These are phyloP conservation scores for Semicossyphus pulcher DNA, from an alignment of 2,113 vertebrate species.

Conservation along the genomic window DNA sequence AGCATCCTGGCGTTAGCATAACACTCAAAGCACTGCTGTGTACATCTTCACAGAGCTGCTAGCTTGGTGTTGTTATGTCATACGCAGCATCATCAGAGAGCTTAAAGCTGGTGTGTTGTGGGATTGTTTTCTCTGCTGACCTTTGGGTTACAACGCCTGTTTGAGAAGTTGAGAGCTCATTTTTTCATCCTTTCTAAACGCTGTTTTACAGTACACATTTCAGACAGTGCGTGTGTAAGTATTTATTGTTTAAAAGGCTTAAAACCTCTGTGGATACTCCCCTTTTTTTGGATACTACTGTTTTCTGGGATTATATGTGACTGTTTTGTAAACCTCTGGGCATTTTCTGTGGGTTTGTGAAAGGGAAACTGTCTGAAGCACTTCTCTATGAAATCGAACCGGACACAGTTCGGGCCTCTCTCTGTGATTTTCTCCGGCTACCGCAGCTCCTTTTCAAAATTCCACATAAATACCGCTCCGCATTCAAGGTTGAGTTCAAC, in stretches of 20 bases:
- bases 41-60: not conserved
- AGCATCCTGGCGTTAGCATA: not conserved
- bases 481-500: conserved; percentile 51
- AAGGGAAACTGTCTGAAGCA: not conserved
- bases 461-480: conserved; percentile 32
- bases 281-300: not conserved
- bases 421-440: conserved; percentile 20
- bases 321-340: not conserved
- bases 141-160: not conserved
- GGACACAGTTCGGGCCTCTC: not conserved
- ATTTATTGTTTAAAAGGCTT: not conserved
- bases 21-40: not conserved
- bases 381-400: not conserved
- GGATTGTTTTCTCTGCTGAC: not conserved
- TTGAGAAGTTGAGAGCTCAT: not conserved
- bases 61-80: not conserved
- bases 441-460: conserved; percentile 27
- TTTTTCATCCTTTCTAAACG: not conserved
- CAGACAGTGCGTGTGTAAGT: not conserved
- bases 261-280: not conserved
- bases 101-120: not conserved
- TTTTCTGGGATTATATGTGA: not conserved
- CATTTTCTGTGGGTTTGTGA: not conserved
- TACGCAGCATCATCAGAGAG: not conserved
- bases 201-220: not conserved